Base-by-base conservation (phyloP, 92 coral and sea anemone species). In the Chrysogorgia sp. region DNA sequence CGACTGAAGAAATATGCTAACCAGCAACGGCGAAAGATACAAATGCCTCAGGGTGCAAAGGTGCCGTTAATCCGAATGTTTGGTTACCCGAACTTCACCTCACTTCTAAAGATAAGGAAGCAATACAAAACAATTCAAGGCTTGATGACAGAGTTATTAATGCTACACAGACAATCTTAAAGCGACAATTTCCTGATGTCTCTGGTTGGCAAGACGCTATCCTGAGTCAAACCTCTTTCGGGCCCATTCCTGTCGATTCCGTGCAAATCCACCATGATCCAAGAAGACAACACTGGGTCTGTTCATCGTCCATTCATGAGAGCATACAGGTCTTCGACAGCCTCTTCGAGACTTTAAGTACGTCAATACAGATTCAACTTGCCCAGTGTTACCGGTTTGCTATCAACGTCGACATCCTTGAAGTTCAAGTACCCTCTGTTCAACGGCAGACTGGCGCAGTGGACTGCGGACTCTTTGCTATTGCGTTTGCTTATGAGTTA, bases 241-340 rank as follows among this genome's bases (percentile, higher is more conserved):
- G 48, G 12, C 40, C 75, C 43, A 63, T 61, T 32, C 60, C 79
- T 34, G 45, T 75, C 23, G 79, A 86, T 29, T 71, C 81, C 23
- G 64, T 86, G 56, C 84, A 82, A 49, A 77, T 76, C 48, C 90
- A 86, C 66, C 43, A 48, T 86, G 82, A n/a, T n/a, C n/a, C 86
- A 20, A 84, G 90, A 4, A n/a, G 71, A 3, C 50, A 77, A 55
- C 87, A 82, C 80, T 86, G 90, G 90, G 86, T 86, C 20, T 86
- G 79, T 63, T 74, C 86, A 25, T n/a, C n/a, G n/a, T n/a, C n/a
- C n/a, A n/a, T n/a, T n/a, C n/a, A n/a, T n/a, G n/a, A n/a, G n/a
- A n/a, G n/a, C n/a, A n/a, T n/a, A n/a, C n/a, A n/a, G n/a, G n/a
- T n/a, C n/a, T n/a, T n/a, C n/a, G n/a, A n/a, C n/a, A n/a, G n/a